A percentile compares a stretch with the other conserved stretches of the same genome.
Evolutionary conservation across 2,888 invertebrate genomes (phyloP).

Genomic region (Brachypterus glaber): DNA sequence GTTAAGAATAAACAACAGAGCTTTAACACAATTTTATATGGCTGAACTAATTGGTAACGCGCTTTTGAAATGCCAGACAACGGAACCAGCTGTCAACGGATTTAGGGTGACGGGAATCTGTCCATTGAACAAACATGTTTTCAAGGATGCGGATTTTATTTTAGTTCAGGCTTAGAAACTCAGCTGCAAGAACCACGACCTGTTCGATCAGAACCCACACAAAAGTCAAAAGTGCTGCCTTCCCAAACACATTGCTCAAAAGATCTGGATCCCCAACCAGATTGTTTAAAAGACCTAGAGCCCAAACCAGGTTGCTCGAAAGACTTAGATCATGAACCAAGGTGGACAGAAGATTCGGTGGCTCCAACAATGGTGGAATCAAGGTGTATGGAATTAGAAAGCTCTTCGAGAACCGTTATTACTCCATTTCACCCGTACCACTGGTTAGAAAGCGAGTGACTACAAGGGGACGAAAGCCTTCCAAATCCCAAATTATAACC

Average conservation of each 20-base stretch:
- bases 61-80: constrained; percentile 8
- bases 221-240: not conserved
- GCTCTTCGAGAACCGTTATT: too few relatives aligned
- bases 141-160: constrained; percentile 15
- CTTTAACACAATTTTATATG: constrained; percentile 7
- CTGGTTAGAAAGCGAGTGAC: not conserved
- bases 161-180: constrained; percentile 1
- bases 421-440: constrained; percentile 6
- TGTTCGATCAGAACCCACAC: not conserved
- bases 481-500: constrained; percentile 4
- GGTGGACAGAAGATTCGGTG: too few relatives aligned
- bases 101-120: constrained; percentile 21
- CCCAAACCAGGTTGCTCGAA: too few relatives aligned
- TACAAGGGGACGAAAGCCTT: constrained; percentile 5
- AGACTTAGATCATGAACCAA: too few relatives aligned
- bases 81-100: constrained; percentile 10
- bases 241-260: not conserved
- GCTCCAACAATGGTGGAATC: too few relatives aligned
- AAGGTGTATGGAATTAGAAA: too few relatives aligned
- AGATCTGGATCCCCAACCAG: too few relatives aligned
- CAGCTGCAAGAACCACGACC: not conserved
- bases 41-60: constrained; percentile 14
- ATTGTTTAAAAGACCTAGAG: too few relatives aligned
- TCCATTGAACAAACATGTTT: constrained; percentile 24
- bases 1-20: constrained; percentile 5